A percentile compares a stretch with the other conserved stretches of the same genome.
Evolutionary conservation across 2,888 invertebrate genomes (phyloP).

Genomic region (Brachycybe producta): DNA sequence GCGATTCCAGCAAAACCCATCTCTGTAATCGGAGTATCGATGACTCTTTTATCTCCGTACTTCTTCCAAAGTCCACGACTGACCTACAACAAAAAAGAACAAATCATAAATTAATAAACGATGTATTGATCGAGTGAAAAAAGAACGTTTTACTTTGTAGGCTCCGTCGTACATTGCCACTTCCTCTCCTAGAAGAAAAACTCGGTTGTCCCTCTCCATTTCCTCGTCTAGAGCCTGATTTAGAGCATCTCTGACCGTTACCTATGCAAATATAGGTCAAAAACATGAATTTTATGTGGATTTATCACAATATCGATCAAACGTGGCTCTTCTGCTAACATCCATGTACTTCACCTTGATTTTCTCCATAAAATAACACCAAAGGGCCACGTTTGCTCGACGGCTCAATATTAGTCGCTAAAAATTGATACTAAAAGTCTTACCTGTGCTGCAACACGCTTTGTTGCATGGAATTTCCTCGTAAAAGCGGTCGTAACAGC

Average conservation of each 20-base stretch:
- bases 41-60: slow-evolving; percentile 89
- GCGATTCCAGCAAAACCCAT: slow-evolving; percentile 92
- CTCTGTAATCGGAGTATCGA: slow-evolving; percentile 98
- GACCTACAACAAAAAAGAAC: slow-evolving; percentile 44
- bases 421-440: too few relatives aligned
- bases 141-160: slow-evolving; percentile 41
- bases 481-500: too few relatives aligned
- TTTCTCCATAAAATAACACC: too few relatives aligned
- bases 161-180: slow-evolving; percentile 44
- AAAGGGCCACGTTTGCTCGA: too few relatives aligned
- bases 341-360: too few relatives aligned
- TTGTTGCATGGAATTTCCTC: slow-evolving; percentile 43
- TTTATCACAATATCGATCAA: background rate
- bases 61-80: slow-evolving; percentile 93
- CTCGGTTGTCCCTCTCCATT: slow-evolving; percentile 72
- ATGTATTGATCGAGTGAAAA: too few relatives aligned
- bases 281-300: background rate
- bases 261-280: slow-evolving; percentile 35
- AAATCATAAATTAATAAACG: background rate
- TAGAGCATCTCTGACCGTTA: slow-evolving; percentile 93
- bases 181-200: slow-evolving; percentile 39
- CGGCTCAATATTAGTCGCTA: too few relatives aligned
- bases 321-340: background rate
- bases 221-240: slow-evolving; percentile 95
- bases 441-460: slow-evolving; percentile 29